Conservation (phyloP, 2,888 invertebrate species). For the Ischnura elegans region DNA sequence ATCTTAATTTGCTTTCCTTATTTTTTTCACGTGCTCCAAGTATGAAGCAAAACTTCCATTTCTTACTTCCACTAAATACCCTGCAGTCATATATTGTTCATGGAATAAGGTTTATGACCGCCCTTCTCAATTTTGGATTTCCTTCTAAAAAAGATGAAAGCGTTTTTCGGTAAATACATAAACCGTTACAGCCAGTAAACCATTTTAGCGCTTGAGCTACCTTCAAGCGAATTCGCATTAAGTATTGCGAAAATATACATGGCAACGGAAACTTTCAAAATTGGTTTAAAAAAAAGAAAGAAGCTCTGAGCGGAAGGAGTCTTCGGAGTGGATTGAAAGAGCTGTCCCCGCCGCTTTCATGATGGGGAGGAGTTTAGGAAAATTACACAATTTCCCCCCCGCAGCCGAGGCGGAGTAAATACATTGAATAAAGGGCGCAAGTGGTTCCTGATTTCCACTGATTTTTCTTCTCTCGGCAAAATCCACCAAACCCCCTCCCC, state of each 20-base stretch:
- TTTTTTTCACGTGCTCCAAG: no score
- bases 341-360: background rate
- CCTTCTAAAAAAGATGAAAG: no score
- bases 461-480: background rate
- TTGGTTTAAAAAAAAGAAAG: background rate
- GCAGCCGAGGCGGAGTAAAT: background rate
- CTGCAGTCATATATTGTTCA: no score
- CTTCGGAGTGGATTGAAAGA: background rate
- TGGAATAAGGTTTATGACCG: no score
- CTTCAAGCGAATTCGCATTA: no score
- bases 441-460: background rate
- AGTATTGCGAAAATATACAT: background rate
- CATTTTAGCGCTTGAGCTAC: no score
- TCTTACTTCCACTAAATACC: no score
- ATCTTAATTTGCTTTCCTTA: no score
- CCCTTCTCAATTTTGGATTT: no score
- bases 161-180: no score
- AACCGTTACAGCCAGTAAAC: no score
- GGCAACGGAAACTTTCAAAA: background rate
- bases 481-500: background rate
- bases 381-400: background rate
- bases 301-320: background rate
- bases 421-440: background rate
- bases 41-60: no score
- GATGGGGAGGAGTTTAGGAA: background rate